phyloP scores from a whole-genome alignment of 1,140 invertebrate genomes.

The Bombus soroeensis region DNA sequence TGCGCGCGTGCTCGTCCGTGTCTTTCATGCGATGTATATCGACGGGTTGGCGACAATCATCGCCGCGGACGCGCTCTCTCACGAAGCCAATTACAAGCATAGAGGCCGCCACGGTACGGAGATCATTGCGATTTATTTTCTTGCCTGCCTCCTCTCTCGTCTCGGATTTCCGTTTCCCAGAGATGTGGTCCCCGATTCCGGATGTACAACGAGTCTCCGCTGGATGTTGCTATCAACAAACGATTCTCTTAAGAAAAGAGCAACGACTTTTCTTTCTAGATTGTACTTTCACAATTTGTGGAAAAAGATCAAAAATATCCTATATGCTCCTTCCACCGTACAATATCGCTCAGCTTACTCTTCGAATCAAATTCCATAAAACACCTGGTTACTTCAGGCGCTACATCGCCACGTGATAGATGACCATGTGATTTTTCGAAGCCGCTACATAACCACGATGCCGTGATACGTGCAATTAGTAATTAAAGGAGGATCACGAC shows the following conservation, averaged over 20 bases:
- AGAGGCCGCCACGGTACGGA: slow-evolving; percentile 36
- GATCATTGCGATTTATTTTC: slow-evolving; percentile 75
- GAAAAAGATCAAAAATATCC: background rate
- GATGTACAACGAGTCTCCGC: background rate
- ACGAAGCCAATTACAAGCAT: slow-evolving; percentile 76
- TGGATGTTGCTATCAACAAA: background rate
- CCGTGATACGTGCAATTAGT: background rate
- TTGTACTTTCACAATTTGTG: background rate
- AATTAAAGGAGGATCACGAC: background rate
- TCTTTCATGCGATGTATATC: slow-evolving; percentile 75
- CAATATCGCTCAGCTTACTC: background rate
- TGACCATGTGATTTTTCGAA: background rate
- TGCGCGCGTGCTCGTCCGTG: slow-evolving; percentile 51
- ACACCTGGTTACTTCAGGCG: background rate
- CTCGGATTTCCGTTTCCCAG: slow-evolving; percentile 32
- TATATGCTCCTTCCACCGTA: background rate
- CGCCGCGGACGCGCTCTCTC: slow-evolving; percentile 61
- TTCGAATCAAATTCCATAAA: background rate
- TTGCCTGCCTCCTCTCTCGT: slow-evolving; percentile 1
- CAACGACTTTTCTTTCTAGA: background rate
- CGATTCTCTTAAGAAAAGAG: background rate
- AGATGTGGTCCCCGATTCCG: background rate
- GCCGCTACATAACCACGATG: background rate
- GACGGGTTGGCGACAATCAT: slow-evolving; percentile 74
- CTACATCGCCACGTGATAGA: background rate